Conservation (phyloP, 2,113 vertebrate genomes). For the Bambusicola thoracicus region DNA sequence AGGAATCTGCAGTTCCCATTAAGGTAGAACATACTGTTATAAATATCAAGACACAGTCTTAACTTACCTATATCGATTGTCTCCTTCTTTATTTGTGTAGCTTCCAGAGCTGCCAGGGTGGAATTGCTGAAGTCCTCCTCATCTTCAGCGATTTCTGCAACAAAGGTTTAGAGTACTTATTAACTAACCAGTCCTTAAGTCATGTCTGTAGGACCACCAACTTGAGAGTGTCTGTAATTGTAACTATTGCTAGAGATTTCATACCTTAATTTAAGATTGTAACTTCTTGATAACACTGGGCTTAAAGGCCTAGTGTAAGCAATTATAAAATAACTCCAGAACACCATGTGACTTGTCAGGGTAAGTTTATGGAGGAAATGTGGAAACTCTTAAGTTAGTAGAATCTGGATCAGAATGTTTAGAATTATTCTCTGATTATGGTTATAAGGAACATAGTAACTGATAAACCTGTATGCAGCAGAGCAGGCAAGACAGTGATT, state of each 20-base stretch:
- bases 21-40: neutral
- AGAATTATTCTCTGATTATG: neutral
- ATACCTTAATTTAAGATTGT: neutral
- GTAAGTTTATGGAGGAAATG: neutral
- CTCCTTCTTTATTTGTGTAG: slow-evolving; percentile 65
- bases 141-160: slow-evolving; percentile 48
- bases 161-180: neutral
- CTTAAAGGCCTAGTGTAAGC: neutral
- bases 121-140: slow-evolving; percentile 15
- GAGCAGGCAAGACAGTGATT: neutral
- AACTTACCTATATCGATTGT: slow-evolving; percentile 50
- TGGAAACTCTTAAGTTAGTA: neutral
- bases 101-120: neutral
- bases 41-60: neutral
- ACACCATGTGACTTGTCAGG: neutral
- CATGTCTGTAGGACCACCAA: neutral
- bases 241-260: neutral
- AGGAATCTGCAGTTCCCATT: neutral
- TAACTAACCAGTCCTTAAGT: neutral
- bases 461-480: neutral
- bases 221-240: neutral
- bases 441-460: neutral
- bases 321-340: neutral
- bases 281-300: neutral
- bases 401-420: neutral